Percentiles rank a stretch among this genome's conserved stretches.
phyloP scores from a whole-genome alignment of 2,888 invertebrate species.

The Hypomecis atomaria region DNA sequence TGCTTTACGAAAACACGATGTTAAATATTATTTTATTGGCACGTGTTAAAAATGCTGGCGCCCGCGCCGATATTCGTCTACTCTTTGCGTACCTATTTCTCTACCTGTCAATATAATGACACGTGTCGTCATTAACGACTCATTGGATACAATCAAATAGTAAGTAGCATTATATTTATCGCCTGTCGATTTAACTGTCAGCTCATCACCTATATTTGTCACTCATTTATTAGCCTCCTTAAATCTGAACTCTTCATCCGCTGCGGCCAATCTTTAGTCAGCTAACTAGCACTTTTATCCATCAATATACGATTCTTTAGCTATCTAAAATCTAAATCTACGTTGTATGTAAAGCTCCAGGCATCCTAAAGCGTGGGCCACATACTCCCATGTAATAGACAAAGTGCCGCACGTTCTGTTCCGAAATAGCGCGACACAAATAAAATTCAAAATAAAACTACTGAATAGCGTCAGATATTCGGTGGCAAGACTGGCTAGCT shows the following conservation, averaged over 20 bases:
- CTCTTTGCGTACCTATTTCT: conserved; percentile 53
- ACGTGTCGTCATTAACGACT: conserved; percentile 50
- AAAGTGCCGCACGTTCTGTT: conserved; percentile 79
- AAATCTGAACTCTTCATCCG: background rate
- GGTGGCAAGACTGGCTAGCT: conserved; percentile 57
- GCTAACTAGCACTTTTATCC: background rate
- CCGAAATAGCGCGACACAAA: conserved; percentile 84
- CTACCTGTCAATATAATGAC: conserved; percentile 63
- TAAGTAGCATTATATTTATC: conserved; percentile 7
- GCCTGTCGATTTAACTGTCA: conserved; percentile 24
- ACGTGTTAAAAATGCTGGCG: conserved; percentile 65
- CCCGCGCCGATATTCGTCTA: conserved; percentile 47
- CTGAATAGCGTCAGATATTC: conserved; percentile 79
- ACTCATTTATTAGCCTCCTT: no score
- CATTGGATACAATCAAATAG: conserved; percentile 19
- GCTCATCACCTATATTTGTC: conserved; percentile 10
- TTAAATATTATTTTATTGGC: conserved; percentile 62
- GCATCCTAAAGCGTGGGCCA: conserved; percentile 68
- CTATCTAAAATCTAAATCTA: conserved; percentile 4
- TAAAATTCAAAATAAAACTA: conserved; percentile 83
- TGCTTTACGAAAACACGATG: conserved; percentile 51
- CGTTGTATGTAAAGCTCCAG: conserved; percentile 55
- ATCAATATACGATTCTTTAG: background rate
- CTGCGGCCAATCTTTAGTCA: no score
- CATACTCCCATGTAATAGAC: conserved; percentile 73